Conservation (phyloP, 2,113 vertebrate species). For the Istiophorus platypterus region DNA sequence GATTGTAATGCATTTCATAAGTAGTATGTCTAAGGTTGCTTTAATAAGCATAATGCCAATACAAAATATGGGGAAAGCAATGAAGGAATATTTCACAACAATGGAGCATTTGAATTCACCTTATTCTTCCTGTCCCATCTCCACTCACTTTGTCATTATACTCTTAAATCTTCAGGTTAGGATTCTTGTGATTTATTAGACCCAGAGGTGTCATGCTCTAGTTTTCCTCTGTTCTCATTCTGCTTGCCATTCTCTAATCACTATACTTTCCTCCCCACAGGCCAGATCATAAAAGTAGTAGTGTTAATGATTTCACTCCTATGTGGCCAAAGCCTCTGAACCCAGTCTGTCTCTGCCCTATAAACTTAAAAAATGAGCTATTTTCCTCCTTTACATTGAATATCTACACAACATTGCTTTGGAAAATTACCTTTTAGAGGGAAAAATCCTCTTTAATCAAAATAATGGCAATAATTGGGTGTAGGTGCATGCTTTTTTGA, state of each 20-base stretch:
- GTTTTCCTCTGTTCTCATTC: constrained; percentile 37
- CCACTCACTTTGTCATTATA: constrained; percentile 3
- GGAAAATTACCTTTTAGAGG: not conserved
- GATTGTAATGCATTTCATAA: not conserved
- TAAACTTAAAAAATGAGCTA: not conserved
- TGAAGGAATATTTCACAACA: not conserved
- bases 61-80: not conserved
- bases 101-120: not conserved
- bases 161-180: not conserved
- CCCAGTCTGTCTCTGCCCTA: constrained; percentile 4
- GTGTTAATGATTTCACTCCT: not conserved
- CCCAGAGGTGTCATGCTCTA: constrained; percentile 20
- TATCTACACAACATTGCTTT: not conserved
- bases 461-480: not conserved
- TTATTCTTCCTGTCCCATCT: not conserved
- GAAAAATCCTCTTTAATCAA: not conserved
- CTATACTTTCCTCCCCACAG: constrained; percentile 32
- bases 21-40: not conserved
- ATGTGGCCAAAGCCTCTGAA: constrained; percentile 14
- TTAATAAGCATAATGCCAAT: not conserved
- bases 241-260: constrained; percentile 8
- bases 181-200: not conserved
- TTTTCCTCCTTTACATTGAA: not conserved
- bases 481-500: not conserved
- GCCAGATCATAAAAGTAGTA: constrained; percentile 16